Base-by-base conservation (phyloP, 2,113 vertebrate species). In the Drymodes brunneopygia region DNA sequence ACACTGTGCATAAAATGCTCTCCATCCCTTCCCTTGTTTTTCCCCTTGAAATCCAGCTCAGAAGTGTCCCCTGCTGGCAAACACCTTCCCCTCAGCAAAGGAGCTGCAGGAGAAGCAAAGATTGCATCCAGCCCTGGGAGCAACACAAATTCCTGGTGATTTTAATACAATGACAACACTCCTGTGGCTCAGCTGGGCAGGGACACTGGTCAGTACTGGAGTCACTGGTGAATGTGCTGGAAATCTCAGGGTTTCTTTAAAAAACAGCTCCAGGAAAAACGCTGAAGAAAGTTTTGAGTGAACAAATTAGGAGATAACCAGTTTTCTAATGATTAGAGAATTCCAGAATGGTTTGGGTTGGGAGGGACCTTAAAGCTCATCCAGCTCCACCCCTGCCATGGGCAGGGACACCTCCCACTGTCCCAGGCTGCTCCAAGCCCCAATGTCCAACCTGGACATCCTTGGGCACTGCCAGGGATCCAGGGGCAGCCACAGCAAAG, bases 61-160 rank as follows among this genome's bases (percentile, higher is more conserved):
- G 57, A 97, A 93, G 97, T 84, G 97, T 86, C 98, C 97, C 92
- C 97, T 56, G 82, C 97, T 94, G 98, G 97, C 27, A 23, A 35
- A 81, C 8, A 24, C 23, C 18, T 44, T 40, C 29, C 33, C 71
- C 38, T 51, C 65, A 12, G 50, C 16, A 10, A 14, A 21, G 45
- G n/a, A n/a, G 22, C 10, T 18, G 42, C 0, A 25, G 15, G 36
- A 53, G 87, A 70, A 72, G 54, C 14, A 5, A 17, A 36, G 35
- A 13, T 3, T 60, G 24, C 53, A 74, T 9, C 57, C 62, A 88
- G 62, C 15, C 40, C 35, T 35, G 61, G 45, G 53, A 72, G 15
- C 31, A 61, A 23, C 1, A 74, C 13, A 35, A 24, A 65, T 45
- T 48, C 36, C 6, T 0, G 1, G 23, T 3, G 22, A 42, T 78